A percentile compares a stretch with the other conserved stretches of the same genome.
Conservation (phyloP, 2,113 vertebrate genomes). For the Romanogobio albipinnatus region DNA sequence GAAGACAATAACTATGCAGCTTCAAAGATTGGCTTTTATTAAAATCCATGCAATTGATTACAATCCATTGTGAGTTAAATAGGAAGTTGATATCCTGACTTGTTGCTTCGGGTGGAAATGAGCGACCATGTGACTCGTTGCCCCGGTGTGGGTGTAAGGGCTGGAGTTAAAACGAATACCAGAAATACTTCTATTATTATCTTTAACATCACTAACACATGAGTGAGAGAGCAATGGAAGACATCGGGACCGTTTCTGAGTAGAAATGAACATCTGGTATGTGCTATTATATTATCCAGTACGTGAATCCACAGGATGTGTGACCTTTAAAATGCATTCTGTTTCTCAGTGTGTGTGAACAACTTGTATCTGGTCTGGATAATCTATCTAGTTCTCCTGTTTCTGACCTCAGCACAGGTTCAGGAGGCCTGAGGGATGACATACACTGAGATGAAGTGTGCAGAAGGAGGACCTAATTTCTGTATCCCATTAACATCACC, state of each 20-base stretch:
- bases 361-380: neutral
- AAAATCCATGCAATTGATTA: neutral
- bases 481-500: conserved; percentile 52
- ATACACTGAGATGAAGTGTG: conserved; percentile 22
- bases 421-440: conserved; percentile 38
- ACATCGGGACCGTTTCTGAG: neutral
- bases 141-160: conserved; percentile 14
- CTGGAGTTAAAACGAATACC: conserved; percentile 12
- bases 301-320: conserved; percentile 2
- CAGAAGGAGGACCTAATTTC: conserved; percentile 24
- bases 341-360: neutral
- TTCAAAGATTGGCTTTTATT: conserved; percentile 7
- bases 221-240: neutral
- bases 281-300: neutral
- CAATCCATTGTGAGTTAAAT: neutral
- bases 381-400: conserved; percentile 43
- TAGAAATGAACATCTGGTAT: neutral
- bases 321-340: conserved; percentile 22
- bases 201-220: conserved; percentile 6
- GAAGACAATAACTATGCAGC: neutral
- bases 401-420: conserved; percentile 42
- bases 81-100: neutral
- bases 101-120: conserved; percentile 24
- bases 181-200: conserved; percentile 14
- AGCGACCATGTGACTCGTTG: conserved; percentile 6